phyloP scores from a whole-genome alignment of 1,140 invertebrate species.

The Drosophila saltans region DNA sequence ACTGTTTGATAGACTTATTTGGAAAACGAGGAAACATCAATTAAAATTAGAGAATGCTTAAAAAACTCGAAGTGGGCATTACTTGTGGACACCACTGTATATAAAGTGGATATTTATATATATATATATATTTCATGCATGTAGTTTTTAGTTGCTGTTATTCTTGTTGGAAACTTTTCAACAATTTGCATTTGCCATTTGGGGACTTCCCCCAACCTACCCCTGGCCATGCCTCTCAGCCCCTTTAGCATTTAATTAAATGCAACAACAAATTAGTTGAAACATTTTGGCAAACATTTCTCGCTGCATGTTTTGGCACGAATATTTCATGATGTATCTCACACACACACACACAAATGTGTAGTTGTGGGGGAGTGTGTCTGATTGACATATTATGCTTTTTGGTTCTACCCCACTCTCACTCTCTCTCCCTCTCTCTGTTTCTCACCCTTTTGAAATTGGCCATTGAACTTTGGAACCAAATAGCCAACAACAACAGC shows the following conservation, averaged over 20 bases:
- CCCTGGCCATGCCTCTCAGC: neutral
- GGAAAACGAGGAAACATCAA: too few relatives aligned
- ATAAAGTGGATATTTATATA: neutral
- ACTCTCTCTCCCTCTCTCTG: too few relatives aligned
- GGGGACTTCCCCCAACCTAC: neutral
- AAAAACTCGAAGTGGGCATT: too few relatives aligned
- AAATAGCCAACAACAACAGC: too few relatives aligned
- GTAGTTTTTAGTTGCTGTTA: constrained; percentile 6
- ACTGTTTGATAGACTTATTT: too few relatives aligned
- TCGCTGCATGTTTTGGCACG: constrained; percentile 2
- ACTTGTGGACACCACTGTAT: too few relatives aligned
- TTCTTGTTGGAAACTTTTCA: constrained; percentile 9
- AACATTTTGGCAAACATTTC: constrained; percentile 13
- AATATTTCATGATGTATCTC: neutral
- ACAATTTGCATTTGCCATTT: constrained; percentile 13
- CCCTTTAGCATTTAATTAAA: neutral
- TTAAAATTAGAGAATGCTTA: too few relatives aligned
- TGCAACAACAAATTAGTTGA: constrained; percentile 12
- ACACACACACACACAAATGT: neutral
- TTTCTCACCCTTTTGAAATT: neutral
- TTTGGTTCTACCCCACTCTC: neutral
- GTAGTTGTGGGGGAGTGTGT: neutral
- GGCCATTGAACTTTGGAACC: constrained; percentile 42
- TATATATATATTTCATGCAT: constrained; percentile 6
- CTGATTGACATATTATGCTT: constrained; percentile 48